These are phyloP conservation scores for Pyrrhia umbra DNA, from an alignment of 2,888 invertebrate species.

Conservation along the genomic window DNA sequence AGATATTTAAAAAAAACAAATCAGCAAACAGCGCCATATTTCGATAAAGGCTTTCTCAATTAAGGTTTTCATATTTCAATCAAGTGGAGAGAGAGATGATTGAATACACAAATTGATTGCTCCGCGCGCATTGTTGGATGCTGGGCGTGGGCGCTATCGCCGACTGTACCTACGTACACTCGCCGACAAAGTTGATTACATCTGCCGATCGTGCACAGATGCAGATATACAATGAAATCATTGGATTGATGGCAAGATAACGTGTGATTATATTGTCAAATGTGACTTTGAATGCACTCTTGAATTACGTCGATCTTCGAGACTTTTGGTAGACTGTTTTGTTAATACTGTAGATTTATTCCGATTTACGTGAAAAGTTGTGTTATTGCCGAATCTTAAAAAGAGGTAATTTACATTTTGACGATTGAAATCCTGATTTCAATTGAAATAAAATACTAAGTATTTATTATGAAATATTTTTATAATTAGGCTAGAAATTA, in stretches of 20 bases:
- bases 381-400: no score
- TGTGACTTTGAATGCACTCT: slow-evolving; percentile 18
- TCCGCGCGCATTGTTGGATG: slow-evolving; percentile 73
- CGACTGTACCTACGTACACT: slow-evolving; percentile 54
- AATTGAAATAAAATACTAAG: no score
- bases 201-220: slow-evolving; percentile 57
- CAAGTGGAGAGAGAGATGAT: slow-evolving; percentile 68
- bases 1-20: slow-evolving; percentile 1
- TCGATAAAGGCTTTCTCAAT: slow-evolving; percentile 61
- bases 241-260: slow-evolving; percentile 40
- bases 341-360: no score
- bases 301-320: not conserved
- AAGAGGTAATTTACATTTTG: no score
- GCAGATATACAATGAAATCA: slow-evolving; percentile 53
- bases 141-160: slow-evolving; percentile 43
- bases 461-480: no score
- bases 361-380: no score
- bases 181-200: slow-evolving; percentile 79
- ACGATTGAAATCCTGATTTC: no score
- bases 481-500: no score
- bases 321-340: no score
- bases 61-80: slow-evolving; percentile 65
- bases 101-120: slow-evolving; percentile 82
- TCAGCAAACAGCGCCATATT: slow-evolving; percentile 27
- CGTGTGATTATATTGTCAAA: slow-evolving; percentile 48